phyloP scores from a whole-genome alignment of 2,797 vertebrate species.

The Semotilus atromaculatus region DNA sequence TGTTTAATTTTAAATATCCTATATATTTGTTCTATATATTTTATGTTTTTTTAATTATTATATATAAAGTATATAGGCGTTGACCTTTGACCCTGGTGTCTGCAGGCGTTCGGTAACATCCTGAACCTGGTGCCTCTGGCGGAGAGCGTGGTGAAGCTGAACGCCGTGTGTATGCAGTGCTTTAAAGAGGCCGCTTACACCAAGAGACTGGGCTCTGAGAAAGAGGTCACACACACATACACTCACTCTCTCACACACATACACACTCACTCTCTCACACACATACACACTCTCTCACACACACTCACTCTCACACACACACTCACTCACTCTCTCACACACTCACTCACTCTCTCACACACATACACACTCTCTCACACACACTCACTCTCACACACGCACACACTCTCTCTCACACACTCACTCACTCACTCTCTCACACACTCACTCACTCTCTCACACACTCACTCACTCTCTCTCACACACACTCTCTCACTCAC shows the following conservation, averaged over 20 bases:
- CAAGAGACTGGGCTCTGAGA: constrained; percentile 90
- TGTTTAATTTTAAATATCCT: too few relatives aligned
- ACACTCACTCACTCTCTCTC: not conserved
- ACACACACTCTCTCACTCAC: too few relatives aligned
- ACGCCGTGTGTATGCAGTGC: constrained; percentile 96
- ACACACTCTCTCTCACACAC: not conserved
- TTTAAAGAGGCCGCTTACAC: constrained; percentile 95
- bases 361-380: not conserved
- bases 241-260: too few relatives aligned
- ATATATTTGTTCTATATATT: too few relatives aligned
- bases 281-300: not conserved
- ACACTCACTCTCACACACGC: not conserved
- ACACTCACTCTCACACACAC: too few relatives aligned
- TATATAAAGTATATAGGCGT: too few relatives aligned
- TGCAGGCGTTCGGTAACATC: constrained; percentile 91
- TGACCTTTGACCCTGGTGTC: constrained; percentile 32
- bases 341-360: not conserved
- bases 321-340: too few relatives aligned
- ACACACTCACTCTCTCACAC: not conserved
- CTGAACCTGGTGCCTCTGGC: constrained; percentile 92
- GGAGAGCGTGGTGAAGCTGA: constrained; percentile 95
- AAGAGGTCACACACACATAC: constrained; percentile 79
- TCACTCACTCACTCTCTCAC: not conserved
- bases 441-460: too few relatives aligned
- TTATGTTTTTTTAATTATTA: too few relatives aligned